Evolutionary conservation across 2,888 invertebrate genomes (phyloP).

Genomic region (Caenorhabditis imperialis): DNA sequence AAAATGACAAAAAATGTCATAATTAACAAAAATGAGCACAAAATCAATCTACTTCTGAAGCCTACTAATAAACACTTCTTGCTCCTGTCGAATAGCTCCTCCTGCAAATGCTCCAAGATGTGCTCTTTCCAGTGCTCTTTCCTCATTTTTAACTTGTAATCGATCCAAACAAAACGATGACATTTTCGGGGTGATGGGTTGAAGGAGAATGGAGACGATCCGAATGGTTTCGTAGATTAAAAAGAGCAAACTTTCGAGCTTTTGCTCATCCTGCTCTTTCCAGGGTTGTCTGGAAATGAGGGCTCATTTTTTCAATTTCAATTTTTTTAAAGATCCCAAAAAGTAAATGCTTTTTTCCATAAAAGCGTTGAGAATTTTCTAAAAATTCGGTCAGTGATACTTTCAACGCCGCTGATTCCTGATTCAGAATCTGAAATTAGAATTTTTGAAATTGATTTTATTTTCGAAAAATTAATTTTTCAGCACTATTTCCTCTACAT

Average conservation of each 20-base stretch:
- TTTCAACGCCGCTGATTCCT: no score
- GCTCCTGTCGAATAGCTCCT: conserved; percentile 38
- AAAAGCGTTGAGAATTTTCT: no score
- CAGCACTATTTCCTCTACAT: no score
- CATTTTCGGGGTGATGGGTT: conserved; percentile 89
- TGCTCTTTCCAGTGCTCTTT: conserved; percentile 58
- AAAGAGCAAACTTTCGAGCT: conserved; percentile 83
- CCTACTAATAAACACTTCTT: conserved; percentile 47
- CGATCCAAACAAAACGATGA: conserved; percentile 83
- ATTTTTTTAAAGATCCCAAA: no score
- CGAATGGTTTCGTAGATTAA: conserved; percentile 89
- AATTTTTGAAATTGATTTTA: no score
- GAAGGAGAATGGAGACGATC: conserved; percentile 86
- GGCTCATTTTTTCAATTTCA: no score
- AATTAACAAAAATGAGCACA: not conserved
- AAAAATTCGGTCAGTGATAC: no score
- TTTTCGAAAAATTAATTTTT: no score
- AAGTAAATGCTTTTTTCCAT: no score
- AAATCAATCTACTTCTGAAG: conserved; percentile 34
- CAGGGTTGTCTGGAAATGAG: conserved; percentile 88
- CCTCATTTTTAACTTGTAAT: conserved; percentile 58
- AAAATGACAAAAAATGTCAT: not conserved
- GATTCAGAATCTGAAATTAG: no score
- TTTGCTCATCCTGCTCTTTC: conserved; percentile 84
- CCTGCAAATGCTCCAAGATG: conserved; percentile 46